Base-by-base conservation (phyloP, 2,888 invertebrate species). In the Eristalis tenax region DNA sequence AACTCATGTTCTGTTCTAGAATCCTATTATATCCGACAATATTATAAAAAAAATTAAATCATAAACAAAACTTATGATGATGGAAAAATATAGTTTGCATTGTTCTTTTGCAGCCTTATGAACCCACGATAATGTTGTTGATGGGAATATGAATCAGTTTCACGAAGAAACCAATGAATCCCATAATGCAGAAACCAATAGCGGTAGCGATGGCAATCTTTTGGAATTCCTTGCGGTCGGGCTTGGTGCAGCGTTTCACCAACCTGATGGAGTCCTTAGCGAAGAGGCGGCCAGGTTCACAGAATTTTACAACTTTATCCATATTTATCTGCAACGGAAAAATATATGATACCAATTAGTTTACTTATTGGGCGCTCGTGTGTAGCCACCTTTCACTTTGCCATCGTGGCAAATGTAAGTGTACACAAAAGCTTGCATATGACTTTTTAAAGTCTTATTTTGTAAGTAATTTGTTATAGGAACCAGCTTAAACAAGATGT, bases 91-190 rank as follows among this genome's bases (percentile, higher is more conserved):
- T 59, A 56, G n/a, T 75, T 78, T 75, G 83, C 59, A 43, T 22
- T 75, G 10, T 22, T 23, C 59, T 13, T 57, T n/a, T 6, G 35
- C 40, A 23, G 89, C 89, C 90, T 93, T 95, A 95, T 92, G 97
- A 97, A 93, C 97, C 97, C 92, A 98, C 98, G 93, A 98, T 98
- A 92, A 98, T 98, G 93, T 98, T 98, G 94, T 98, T 98, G 94
- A 99, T 99, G 89, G 99, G 99, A 93, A 99, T 99, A 94, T 99
- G 99, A 94, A 99, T 99, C 90, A 99, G 95, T 94, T 99, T 99
- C 50, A 99, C 99, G 91, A 99, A 99, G 95, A 99, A 99, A 90
- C 99, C 99, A 92, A 99, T 99, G 94, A 99, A 99, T 79, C 99
- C 99, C 99, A 99, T 99, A 93, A 99, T 99, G 93, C 98, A 99